Base-by-base conservation (phyloP, 2,113 vertebrate species). In the Egretta garzetta region DNA sequence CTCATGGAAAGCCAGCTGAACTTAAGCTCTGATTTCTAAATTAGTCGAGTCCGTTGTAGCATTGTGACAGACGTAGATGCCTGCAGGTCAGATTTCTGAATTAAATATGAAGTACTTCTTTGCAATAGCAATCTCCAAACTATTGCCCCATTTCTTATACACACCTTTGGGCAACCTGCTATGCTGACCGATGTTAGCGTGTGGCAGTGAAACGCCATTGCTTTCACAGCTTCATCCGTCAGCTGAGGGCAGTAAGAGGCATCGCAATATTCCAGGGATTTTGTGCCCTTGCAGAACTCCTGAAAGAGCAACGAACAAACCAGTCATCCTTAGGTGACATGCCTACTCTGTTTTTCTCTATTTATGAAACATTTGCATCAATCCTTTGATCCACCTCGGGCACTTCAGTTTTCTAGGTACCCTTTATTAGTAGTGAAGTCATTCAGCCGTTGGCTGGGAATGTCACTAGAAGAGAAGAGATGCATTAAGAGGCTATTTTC, bases 91-190 rank as follows among this genome's bases (percentile, higher is more conserved):
- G 4, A 35, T 35, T 70, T 52, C 68, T 79, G 28, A 33, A 37
- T 12, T 14, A 86, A 82, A 60, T 45, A n/a, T 30, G 47, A 27
- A 63, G 41, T 23, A 13, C 19, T 77, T 83, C 26, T 90, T 49
- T 91, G 33, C 39, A 80, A 14, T 12, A 52, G 16, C 27, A 50
- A 50, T 67, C 33, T 64, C 89, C 68, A 23, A 59, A 35, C 32
- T 63, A 5, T 37, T 23, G 39, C 52, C 18, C 63, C n/a, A 12
- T 80, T 73, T 86, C 72, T 84, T 43, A 19, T 3, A 64, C 86
- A 9, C 97, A 99, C 99, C 98, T 98, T 98, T n/a, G 96, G 93
- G 88, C 99, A 99, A 49, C 97, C 98, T 10, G 92, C 94, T 75
- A 98, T 92, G 73, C 27, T 98, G 93, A 98, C 96, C 47, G 98